These are phyloP conservation scores for Eutolmus rufibarbis DNA, from an alignment of 2,888 invertebrate genomes.

Conservation along the genomic window DNA sequence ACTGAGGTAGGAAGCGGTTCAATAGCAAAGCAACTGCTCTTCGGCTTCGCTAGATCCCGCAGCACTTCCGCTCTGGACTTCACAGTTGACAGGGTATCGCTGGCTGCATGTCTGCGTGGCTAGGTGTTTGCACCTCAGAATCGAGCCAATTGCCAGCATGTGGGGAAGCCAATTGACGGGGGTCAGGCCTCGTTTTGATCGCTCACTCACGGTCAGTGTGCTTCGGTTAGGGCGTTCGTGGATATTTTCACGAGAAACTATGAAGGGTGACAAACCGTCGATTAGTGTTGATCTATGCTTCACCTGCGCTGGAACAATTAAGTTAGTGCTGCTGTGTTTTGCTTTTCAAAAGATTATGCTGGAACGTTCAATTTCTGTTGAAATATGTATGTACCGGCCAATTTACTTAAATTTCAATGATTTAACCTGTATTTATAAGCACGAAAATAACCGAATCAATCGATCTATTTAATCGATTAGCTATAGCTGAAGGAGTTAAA, in stretches of 20 bases:
- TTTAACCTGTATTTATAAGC: too few species aligned
- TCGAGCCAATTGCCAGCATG: neutral
- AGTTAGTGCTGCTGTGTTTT: neutral
- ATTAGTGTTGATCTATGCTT: neutral
- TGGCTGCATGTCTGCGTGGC: slow-evolving; percentile 37
- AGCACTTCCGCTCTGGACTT: slow-evolving; percentile 54
- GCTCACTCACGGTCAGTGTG: neutral
- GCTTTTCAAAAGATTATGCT: neutral
- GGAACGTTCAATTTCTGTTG: neutral
- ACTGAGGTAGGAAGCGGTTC: slow-evolving; percentile 30
- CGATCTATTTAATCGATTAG: too few species aligned
- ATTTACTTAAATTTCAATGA: too few species aligned
- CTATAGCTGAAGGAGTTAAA: too few species aligned
- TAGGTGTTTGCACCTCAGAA: neutral
- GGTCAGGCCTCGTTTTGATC: slow-evolving; percentile 4
- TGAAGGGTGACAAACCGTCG: neutral
- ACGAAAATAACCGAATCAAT: too few species aligned
- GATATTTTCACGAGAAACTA: neutral
- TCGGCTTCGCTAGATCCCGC: slow-evolving; percentile 25
- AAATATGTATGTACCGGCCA: neutral
- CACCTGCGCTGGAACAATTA: neutral
- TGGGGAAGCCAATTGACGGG: neutral
- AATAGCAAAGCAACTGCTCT: slow-evolving; percentile 36
- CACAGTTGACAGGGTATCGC: slow-evolving; percentile 53
- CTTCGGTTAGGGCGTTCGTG: neutral